Conservation (phyloP, 2,888 invertebrate genomes). For the Euclidia mi region DNA sequence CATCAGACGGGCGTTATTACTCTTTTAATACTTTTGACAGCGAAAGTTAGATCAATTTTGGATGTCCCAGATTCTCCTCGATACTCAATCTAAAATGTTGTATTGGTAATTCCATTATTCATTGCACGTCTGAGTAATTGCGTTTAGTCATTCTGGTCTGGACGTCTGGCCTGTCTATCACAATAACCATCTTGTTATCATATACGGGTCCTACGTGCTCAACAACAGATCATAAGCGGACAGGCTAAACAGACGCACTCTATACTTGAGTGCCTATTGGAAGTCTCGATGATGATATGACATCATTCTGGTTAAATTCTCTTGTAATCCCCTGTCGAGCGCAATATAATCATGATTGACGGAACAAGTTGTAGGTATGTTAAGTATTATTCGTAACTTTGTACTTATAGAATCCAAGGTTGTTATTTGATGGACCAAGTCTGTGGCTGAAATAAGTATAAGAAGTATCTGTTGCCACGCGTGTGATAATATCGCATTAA, state of each 20-base stretch:
- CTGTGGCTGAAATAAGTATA: constrained; percentile 4
- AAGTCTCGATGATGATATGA: constrained; percentile 36
- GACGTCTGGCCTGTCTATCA: constrained; percentile 75
- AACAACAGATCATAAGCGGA: constrained; percentile 56
- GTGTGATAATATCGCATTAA: constrained; percentile 10
- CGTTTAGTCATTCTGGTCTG: constrained; percentile 62
- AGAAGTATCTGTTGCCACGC: constrained; percentile 11
- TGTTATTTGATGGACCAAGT: constrained; percentile 2
- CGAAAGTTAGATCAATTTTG: constrained; percentile 56
- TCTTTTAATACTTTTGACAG: constrained; percentile 44
- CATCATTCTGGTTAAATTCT: constrained; percentile 36
- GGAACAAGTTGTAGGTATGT: not conserved
- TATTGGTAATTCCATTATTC: constrained; percentile 20
- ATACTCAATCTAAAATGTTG: constrained; percentile 26
- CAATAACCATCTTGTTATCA: constrained; percentile 70
- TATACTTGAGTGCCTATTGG: constrained; percentile 36
- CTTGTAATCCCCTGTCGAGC: constrained; percentile 20
- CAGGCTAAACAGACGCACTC: constrained; percentile 41
- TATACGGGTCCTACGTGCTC: constrained; percentile 58
- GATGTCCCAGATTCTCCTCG: constrained; percentile 36
- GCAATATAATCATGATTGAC: constrained; percentile 14
- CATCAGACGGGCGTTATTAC: constrained; percentile 41
- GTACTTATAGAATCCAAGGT: constrained; percentile 4
- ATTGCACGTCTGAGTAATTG: constrained; percentile 26
- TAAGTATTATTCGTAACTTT: not conserved